Evolutionary conservation across 2,888 invertebrate species (phyloP).

Genomic region (Drosophila gaucha): DNA sequence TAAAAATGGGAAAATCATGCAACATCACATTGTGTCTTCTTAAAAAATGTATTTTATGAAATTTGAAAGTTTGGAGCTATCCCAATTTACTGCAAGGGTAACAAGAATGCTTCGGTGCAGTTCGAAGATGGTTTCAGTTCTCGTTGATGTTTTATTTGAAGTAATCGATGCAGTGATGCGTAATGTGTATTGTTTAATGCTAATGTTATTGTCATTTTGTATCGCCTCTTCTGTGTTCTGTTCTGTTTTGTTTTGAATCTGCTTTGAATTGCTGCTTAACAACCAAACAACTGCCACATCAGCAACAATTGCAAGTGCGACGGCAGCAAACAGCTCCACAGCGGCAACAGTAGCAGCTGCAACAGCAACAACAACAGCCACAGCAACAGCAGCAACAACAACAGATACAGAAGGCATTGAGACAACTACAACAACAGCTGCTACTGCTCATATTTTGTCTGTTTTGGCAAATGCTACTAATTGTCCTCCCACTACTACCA

Average conservation of each 20-base stretch:
- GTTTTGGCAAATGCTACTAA: conserved; percentile 61
- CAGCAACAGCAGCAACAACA: conserved; percentile 67
- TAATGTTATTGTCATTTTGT: conserved; percentile 75
- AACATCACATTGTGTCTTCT: no score
- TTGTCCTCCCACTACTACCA: conserved; percentile 70
- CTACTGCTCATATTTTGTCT: conserved; percentile 61
- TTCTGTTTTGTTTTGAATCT: conserved; percentile 66
- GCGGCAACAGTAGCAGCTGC: conserved; percentile 34
- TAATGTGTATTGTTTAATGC: conserved; percentile 43
- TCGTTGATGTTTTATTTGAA: conserved; percentile 45
- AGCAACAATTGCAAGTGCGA: conserved; percentile 47
- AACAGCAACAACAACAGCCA: conserved; percentile 40
- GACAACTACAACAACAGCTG: conserved; percentile 46
- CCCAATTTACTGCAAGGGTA: conserved; percentile 27
- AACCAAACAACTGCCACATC: conserved; percentile 53
- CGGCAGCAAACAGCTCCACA: conserved; percentile 62
- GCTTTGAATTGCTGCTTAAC: conserved; percentile 70
- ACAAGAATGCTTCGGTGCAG: conserved; percentile 26
- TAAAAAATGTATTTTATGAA: no score
- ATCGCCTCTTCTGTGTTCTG: conserved; percentile 80
- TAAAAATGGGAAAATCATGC: no score
- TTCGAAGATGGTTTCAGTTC: conserved; percentile 52
- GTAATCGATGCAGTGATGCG: conserved; percentile 29
- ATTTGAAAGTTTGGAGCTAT: not conserved
- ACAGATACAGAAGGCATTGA: conserved; percentile 74